Percentiles rank a stretch among this genome's conserved stretches.
Conservation (phyloP, 30 jellyfish, hydroid and myxozoan genomes). For the Sanderia malayensis region DNA sequence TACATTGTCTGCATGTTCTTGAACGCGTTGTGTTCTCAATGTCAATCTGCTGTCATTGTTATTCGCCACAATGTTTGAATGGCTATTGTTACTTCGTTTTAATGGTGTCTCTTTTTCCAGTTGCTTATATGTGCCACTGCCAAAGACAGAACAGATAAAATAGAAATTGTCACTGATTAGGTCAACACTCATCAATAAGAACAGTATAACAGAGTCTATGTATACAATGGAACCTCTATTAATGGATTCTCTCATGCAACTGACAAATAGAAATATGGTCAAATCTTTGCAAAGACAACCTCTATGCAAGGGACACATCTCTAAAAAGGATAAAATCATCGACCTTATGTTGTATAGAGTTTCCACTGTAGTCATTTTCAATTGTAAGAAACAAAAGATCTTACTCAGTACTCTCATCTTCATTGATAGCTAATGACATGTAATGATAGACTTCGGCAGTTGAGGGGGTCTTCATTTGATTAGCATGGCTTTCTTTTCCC, state of each 20-base stretch:
- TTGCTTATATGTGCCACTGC: too few species aligned
- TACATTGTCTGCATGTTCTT: constrained; percentile 84
- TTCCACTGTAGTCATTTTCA: too few species aligned
- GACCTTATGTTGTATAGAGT: too few species aligned
- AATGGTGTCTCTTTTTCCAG: constrained; percentile 25
- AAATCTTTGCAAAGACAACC: too few species aligned
- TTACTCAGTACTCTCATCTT: constrained; percentile 42
- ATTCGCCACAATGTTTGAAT: constrained; percentile 7
- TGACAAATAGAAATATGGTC: too few species aligned
- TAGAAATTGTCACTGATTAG: too few species aligned
- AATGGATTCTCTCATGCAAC: too few species aligned
- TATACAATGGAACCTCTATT: too few species aligned
- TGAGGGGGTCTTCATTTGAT: constrained; percentile 67
- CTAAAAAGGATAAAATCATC: too few species aligned
- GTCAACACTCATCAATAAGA: too few species aligned
- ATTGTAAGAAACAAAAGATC: not conserved
- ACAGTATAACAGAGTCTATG: too few species aligned
- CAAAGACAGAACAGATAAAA: too few species aligned
- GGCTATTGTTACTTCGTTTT: constrained; percentile 21
- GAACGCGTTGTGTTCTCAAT: constrained; percentile 56
- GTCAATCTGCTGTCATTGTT: constrained; percentile 35
- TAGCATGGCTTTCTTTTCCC: not conserved
- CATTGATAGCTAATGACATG: constrained; percentile 78
- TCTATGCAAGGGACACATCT: not conserved
- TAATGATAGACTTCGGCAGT: constrained; percentile 77